Evolutionary conservation across 2,113 vertebrate genomes (phyloP).

Genomic region (Crypturellus undulatus): DNA sequence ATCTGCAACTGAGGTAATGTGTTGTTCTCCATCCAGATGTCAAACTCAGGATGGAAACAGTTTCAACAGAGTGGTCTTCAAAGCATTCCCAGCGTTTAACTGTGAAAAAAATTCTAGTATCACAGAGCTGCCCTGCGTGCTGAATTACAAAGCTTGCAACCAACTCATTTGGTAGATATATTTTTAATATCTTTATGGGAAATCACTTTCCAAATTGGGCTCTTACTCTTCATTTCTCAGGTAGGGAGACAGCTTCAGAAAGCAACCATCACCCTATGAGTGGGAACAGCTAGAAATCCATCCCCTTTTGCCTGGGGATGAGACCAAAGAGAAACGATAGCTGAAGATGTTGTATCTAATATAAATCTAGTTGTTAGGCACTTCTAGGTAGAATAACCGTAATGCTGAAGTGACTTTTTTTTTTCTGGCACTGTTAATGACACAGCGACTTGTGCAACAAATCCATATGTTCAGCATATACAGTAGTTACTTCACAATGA

Average conservation of each 20-base stretch:
- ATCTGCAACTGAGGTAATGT: conserved; percentile 84
- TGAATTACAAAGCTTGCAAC: background rate
- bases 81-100: background rate
- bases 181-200: background rate
- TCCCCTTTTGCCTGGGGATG: background rate
- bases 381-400: background rate
- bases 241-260: background rate
- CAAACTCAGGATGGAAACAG: background rate
- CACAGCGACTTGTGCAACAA: background rate
- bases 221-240: background rate
- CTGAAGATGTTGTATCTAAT: background rate
- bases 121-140: background rate
- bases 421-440: background rate
- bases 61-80: background rate
- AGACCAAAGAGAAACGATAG: background rate
- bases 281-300: background rate
- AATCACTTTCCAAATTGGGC: background rate
- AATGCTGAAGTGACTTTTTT: background rate
- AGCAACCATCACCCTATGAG: background rate
- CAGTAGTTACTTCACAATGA: background rate
- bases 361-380: background rate
- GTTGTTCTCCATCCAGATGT: background rate
- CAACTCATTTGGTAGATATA: background rate
- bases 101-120: background rate
- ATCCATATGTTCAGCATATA: background rate